Conservation (phyloP, 2,888 invertebrate species). For the Mechanitis mazaeus region DNA sequence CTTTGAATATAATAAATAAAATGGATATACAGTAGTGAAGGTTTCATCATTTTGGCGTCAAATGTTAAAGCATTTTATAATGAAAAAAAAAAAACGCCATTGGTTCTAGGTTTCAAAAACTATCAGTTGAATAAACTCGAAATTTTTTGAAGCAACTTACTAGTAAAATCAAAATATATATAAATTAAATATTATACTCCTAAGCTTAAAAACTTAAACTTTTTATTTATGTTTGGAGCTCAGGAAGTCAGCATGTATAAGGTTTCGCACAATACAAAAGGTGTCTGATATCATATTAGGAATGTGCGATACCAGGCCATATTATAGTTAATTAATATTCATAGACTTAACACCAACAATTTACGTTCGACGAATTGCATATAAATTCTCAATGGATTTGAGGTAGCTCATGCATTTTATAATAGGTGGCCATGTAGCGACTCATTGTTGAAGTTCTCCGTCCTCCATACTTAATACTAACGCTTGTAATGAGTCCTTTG, state of each 20-base stretch:
- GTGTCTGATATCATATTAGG: conserved; percentile 43
- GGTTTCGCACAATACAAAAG: conserved; percentile 47
- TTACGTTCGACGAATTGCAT: conserved; percentile 57
- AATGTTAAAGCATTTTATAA: no score
- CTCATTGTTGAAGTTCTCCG: conserved; percentile 45
- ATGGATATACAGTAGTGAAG: no score
- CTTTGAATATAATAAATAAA: no score
- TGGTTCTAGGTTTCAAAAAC: no score
- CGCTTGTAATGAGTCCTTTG: conserved; percentile 5
- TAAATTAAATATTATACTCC: no score
- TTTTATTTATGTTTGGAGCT: conserved; percentile 11
- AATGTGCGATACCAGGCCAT: conserved; percentile 38
- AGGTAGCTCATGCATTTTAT: conserved; percentile 56
- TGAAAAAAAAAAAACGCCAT: no score
- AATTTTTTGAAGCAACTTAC: no score
- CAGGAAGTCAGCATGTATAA: conserved; percentile 33
- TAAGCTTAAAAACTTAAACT: no score
- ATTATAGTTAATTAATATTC: conserved; percentile 56
- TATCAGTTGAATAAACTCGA: no score
- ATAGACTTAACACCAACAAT: conserved; percentile 50
- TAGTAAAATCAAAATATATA: no score
- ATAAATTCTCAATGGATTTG: conserved; percentile 56
- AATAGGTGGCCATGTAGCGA: conserved; percentile 39
- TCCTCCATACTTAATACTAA: conserved; percentile 26
- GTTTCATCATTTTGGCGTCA: no score